Percentiles rank a stretch among this genome's conserved stretches.
Evolutionary conservation across 2,113 vertebrate genomes (phyloP).

Genomic region (Atherinomorus stipes): DNA sequence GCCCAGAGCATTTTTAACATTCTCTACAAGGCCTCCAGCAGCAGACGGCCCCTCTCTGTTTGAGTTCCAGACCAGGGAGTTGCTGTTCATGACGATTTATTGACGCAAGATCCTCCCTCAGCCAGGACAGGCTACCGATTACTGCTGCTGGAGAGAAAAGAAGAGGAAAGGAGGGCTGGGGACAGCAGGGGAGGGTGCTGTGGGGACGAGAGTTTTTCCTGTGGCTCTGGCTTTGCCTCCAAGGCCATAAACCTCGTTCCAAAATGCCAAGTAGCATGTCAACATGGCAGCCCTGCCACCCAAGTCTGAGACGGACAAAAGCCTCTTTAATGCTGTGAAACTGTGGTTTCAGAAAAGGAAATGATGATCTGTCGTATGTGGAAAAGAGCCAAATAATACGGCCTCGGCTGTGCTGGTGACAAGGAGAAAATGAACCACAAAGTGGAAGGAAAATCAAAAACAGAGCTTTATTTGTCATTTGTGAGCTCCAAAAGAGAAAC

Average conservation of each 20-base stretch:
- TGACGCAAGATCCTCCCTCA: slow-evolving; percentile 77
- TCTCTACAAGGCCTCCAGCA: slow-evolving; percentile 64
- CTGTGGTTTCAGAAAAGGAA: slow-evolving; percentile 60
- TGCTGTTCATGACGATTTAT: slow-evolving; percentile 78
- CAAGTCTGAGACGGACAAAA: slow-evolving; percentile 70
- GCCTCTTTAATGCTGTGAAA: slow-evolving; percentile 57
- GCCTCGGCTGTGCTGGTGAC: slow-evolving; percentile 50
- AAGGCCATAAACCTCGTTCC: slow-evolving; percentile 73
- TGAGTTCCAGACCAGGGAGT: slow-evolving; percentile 75
- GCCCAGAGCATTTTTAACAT: slow-evolving; percentile 51
- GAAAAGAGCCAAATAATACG: slow-evolving; percentile 38
- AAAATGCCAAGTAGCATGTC: slow-evolving; percentile 75
- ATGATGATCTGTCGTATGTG: slow-evolving; percentile 63
- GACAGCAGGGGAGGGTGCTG: slow-evolving; percentile 25
- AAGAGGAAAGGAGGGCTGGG: background rate
- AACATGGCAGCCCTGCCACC: slow-evolving; percentile 73
- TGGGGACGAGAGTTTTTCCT: slow-evolving; percentile 60
- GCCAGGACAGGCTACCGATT: slow-evolving; percentile 76
- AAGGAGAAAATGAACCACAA: slow-evolving; percentile 42
- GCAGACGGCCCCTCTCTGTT: slow-evolving; percentile 72
- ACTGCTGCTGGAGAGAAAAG: slow-evolving; percentile 62
- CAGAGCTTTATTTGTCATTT: slow-evolving; percentile 43
- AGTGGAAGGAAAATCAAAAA: slow-evolving; percentile 43
- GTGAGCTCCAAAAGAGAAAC: slow-evolving; percentile 19
- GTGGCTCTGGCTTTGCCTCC: slow-evolving; percentile 69